Evolutionary conservation across 2,797 vertebrate genomes (phyloP).

Genomic region (Mormyrops attenuatus): DNA sequence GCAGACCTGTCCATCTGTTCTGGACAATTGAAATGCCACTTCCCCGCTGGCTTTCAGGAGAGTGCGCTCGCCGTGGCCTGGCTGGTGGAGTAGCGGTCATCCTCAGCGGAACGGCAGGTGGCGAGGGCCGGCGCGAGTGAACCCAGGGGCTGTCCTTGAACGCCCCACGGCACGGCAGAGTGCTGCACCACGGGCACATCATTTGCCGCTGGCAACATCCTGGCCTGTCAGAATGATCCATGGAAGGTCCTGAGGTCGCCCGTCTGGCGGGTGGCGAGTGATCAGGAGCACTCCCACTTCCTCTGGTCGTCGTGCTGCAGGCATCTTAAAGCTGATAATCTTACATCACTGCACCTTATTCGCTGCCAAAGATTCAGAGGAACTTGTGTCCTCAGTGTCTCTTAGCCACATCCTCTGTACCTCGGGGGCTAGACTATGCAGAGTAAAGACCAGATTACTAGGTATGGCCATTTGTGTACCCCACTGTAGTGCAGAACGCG

Average conservation of each 20-base stretch:
- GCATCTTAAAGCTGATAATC: background rate
- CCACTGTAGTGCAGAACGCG: background rate
- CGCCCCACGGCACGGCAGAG: background rate
- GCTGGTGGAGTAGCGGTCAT: background rate
- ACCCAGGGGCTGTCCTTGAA: conserved; percentile 13
- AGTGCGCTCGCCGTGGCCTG: background rate
- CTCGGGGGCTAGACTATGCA: background rate
- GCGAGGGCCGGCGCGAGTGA: background rate
- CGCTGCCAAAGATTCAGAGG: background rate
- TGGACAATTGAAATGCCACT: conserved; percentile 18
- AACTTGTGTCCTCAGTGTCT: background rate
- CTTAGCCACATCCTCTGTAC: background rate
- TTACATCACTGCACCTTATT: background rate
- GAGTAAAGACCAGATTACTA: background rate
- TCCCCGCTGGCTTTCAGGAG: background rate
- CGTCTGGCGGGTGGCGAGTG: background rate
- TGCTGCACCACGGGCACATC: background rate
- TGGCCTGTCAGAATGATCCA: conserved; percentile 10
- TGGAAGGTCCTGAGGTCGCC: background rate
- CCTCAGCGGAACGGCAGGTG: background rate
- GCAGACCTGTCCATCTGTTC: conserved; percentile 21
- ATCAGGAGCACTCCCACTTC: background rate
- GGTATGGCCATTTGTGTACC: too few relatives aligned
- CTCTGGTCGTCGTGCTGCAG: background rate
- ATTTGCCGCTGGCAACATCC: conserved; percentile 14